These are phyloP conservation scores for Furcula furcula DNA, from an alignment of 2,888 invertebrate species.

Conservation along the genomic window DNA sequence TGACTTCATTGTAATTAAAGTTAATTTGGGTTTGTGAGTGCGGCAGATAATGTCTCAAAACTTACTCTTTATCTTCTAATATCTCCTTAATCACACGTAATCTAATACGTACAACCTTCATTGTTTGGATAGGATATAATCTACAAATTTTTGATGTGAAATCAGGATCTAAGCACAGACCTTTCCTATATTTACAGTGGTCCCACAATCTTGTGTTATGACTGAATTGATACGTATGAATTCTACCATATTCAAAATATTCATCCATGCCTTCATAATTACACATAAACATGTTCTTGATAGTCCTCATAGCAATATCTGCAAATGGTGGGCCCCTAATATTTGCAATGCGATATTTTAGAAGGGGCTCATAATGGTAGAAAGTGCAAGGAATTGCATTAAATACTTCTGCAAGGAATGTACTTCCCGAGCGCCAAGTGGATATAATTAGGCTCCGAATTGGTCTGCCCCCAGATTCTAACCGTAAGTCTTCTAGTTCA, in stretches of 20 bases:
- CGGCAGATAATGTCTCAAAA: too few relatives aligned
- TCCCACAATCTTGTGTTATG: slow-evolving; percentile 93
- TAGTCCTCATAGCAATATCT: slow-evolving; percentile 84
- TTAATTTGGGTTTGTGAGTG: too few relatives aligned
- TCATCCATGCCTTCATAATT: slow-evolving; percentile 87
- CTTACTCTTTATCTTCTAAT: slow-evolving; percentile 87
- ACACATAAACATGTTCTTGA: slow-evolving; percentile 89
- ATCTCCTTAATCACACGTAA: slow-evolving; percentile 87
- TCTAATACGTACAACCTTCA: slow-evolving; percentile 92
- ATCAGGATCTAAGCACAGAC: slow-evolving; percentile 72
- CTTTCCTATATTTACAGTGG: slow-evolving; percentile 85
- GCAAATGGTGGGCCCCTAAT: slow-evolving; percentile 88
- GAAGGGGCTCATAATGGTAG: slow-evolving; percentile 94
- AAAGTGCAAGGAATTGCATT: slow-evolving; percentile 93
- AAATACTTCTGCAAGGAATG: slow-evolving; percentile 92
- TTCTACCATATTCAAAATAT: slow-evolving; percentile 89
- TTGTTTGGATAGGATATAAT: slow-evolving; percentile 93
- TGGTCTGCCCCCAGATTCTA: slow-evolving; percentile 87
- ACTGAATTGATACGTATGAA: slow-evolving; percentile 90
- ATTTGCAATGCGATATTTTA: slow-evolving; percentile 91
- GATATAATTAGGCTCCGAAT: slow-evolving; percentile 89
- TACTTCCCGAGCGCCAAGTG: slow-evolving; percentile 96
- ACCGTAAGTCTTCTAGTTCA: slow-evolving; percentile 85
- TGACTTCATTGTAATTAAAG: too few relatives aligned
- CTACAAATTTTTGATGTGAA: slow-evolving; percentile 91